These are phyloP conservation scores for Lophius piscatorius DNA, from an alignment of 2,113 vertebrate genomes.

Conservation along the genomic window DNA sequence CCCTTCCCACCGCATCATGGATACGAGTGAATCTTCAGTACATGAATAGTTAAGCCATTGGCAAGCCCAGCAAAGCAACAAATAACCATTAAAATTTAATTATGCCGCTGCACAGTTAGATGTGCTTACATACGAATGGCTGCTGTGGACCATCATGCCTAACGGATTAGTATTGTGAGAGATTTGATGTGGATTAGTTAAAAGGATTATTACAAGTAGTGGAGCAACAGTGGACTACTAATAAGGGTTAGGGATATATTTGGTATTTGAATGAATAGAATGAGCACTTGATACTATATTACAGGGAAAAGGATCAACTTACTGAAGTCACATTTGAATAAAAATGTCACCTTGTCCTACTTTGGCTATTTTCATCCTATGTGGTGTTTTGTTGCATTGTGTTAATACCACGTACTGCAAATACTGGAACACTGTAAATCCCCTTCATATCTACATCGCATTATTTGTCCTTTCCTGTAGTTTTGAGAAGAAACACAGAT, in stretches of 20 bases:
- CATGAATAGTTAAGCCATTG: slow-evolving; percentile 53
- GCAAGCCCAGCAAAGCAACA: slow-evolving; percentile 47
- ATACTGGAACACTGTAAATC: slow-evolving; percentile 2
- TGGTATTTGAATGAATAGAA: slow-evolving; percentile 40
- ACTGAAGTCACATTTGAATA: slow-evolving; percentile 38
- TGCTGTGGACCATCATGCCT: slow-evolving; percentile 55
- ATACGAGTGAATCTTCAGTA: slow-evolving; percentile 34
- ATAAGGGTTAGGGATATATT: slow-evolving; percentile 52
- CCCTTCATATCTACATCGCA: neutral
- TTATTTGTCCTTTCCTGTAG: neutral
- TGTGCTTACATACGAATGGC: slow-evolving; percentile 58
- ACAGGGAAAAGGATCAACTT: slow-evolving; percentile 17
- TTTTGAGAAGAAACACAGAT: neutral
- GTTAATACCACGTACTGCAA: slow-evolving; percentile 24
- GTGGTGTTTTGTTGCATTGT: slow-evolving; percentile 21
- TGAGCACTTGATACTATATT: slow-evolving; percentile 20
- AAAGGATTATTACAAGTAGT: slow-evolving; percentile 74
- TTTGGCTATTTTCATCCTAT: slow-evolving; percentile 33
- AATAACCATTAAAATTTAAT: slow-evolving; percentile 71
- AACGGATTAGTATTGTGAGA: slow-evolving; percentile 69
- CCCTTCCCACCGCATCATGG: slow-evolving; percentile 29
- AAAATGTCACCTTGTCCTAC: slow-evolving; percentile 47
- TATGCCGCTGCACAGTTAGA: slow-evolving; percentile 53
- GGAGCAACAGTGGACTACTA: slow-evolving; percentile 28
- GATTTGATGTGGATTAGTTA: slow-evolving; percentile 77